Evolutionary conservation across 2,888 invertebrate genomes (phyloP).

Genomic region (Tetragonisca angustula): DNA sequence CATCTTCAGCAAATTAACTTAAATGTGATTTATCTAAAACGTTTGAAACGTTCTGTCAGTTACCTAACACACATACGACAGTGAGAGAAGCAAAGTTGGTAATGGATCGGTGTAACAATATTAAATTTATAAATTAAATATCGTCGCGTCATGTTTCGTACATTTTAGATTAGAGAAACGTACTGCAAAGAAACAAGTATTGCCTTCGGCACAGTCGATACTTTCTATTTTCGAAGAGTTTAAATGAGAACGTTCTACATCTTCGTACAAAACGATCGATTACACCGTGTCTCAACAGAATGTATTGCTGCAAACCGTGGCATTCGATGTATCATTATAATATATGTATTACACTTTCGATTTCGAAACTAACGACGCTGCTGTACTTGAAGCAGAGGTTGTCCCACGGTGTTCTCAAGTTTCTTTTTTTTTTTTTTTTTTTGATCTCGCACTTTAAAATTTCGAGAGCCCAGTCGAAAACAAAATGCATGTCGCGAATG

Average conservation of each 20-base stretch:
- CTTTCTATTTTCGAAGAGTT: slow-evolving; percentile 52
- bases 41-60: not conserved
- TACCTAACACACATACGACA: not conserved
- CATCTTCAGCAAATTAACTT: not conserved
- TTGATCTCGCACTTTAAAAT: not conserved
- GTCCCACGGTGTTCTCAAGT: not conserved
- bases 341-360: not conserved
- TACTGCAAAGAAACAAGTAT: not conserved
- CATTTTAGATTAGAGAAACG: slow-evolving; percentile 15
- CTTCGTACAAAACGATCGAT: slow-evolving; percentile 51
- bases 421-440: not conserved
- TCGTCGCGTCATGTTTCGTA: not conserved
- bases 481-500: not conserved
- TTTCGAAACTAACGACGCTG: not conserved
- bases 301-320: not conserved
- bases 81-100: not conserved
- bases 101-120: not conserved
- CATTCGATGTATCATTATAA: not conserved
- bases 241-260: slow-evolving; percentile 55
- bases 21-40: not conserved
- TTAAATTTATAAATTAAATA: slow-evolving; percentile 10
- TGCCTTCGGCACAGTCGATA: slow-evolving; percentile 18
- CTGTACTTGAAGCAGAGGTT: not conserved
- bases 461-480: not conserved
- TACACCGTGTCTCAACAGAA: slow-evolving; percentile 25